Base-by-base conservation (phyloP, 2,888 invertebrate genomes). In the Yponomeuta cagnagella region DNA sequence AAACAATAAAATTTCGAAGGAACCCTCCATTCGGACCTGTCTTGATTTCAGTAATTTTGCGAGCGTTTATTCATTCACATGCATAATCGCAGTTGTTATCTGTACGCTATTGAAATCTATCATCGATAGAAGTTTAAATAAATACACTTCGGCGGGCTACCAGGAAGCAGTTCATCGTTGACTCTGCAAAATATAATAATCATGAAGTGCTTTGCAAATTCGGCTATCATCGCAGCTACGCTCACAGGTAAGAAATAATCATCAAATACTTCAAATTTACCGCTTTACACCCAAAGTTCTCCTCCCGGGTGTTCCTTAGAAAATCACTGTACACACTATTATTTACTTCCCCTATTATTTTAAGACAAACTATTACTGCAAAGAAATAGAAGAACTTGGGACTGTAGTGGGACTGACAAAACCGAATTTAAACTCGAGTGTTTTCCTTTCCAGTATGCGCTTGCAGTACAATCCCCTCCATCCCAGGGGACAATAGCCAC, bases 401-500 rank as follows among this genome's bases (percentile, higher is more conserved):
- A 33, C 33, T 33, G 33, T 33, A 33, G 2, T 1, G 6, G 8
- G 0, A 52, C 10, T 52, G 52, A 2, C 52, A 58, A 58, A 58
- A 52, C 52, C 10, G 3, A 52, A 52, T 10, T 15, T 52, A 52
- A 15, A 58, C 52, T 15, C 8, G 12, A 15, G 12, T 12, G 12
- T 3, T 15, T 58, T 58, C 3, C 3, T 58, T 15, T 15, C 30
- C 73, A 89, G 89, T 85, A 70, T 83, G 85, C 75, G 77, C 81
- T 67, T 78, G 82, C 52, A 76, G 74, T 70, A 80, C 80, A 12
- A 76, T 85, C 31, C 84, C 85, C 30, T 31, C 75, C 8, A 71
- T 83, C 31, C 89, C 90, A 15, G 87, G 87, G 48, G 88, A 90
- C 73, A 91, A 91, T 73, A 88, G 87, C 72, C 82, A 88, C 76